Base-by-base conservation (phyloP, 2,797 vertebrate genomes). In the Scomberomorus guttatus region DNA sequence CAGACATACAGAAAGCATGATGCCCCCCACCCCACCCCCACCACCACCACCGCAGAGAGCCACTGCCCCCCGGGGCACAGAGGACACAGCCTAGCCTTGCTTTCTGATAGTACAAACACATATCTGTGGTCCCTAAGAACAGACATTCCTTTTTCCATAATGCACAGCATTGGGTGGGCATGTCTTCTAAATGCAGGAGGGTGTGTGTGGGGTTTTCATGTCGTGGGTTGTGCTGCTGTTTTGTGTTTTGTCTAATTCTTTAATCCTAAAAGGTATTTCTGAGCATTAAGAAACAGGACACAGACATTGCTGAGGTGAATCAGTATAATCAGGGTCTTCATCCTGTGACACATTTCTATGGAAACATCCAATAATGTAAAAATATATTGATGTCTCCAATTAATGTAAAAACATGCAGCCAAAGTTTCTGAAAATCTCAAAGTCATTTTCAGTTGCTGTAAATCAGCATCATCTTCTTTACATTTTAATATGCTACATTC, bases 71-170 rank as follows among this genome's bases (percentile, higher is more conserved):
- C 61, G 14, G 72, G 75, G 63, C 64, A 65, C 10, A 76, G 59
- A 72, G 73, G 75, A 71, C 74, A 44, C 71, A 74, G 64, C 59
- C 63, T 13, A 60, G 77, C 52, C 77, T 63, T 72, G 65, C 63
- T 85, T 56, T 72, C 63, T 85, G 50, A 81, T 81, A 80, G 65
- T 65, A 75, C 88, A 83, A 80, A 84, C 65, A 82, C 71, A 85
- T 68, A 84, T 67, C 46, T 75, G 48, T 56, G 14, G 27, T 64
- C 61, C 63, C 70, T 67, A 63, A 66, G 37, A 79, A 58, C 27
- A 32, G 7, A 61, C 60, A n/a, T 52, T 50, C 18, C 54, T 69
- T 20, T 71, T 64, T 73, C 25, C 62, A 69, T 65, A 78, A 55
- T 84, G 55, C 63, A 61, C 67, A 42, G 55, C 52, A 39, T 25